A percentile compares a stretch with the other conserved stretches of the same genome.
These are phyloP conservation scores for Aporophyla lueneburgensis DNA, from an alignment of 2,888 invertebrate genomes.

Conservation along the genomic window DNA sequence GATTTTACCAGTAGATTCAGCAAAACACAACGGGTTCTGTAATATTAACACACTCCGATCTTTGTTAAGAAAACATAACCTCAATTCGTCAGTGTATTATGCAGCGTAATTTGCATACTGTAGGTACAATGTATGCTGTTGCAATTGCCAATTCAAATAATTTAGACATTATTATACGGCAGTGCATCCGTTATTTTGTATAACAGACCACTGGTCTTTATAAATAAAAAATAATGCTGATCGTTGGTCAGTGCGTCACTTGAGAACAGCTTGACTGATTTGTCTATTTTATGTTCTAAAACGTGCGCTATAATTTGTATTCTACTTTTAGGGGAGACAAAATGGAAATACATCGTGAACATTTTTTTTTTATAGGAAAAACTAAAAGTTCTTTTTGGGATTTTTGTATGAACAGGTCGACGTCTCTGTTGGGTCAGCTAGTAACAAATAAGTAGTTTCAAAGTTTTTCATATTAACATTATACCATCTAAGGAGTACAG, in stretches of 20 bases:
- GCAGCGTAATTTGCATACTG: slow-evolving; percentile 16
- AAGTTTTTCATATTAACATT: not conserved
- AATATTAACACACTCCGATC: not conserved
- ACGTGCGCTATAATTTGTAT: not conserved
- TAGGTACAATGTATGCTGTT: not conserved
- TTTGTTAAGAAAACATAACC: not conserved
- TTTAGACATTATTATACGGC: not conserved
- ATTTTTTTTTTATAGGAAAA: no score
- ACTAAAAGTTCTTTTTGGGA: no score
- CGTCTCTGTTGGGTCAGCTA: no score
- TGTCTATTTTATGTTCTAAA: not conserved
- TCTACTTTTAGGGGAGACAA: not conserved
- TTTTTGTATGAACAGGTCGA: no score
- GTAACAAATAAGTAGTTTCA: not conserved
- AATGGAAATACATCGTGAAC: not conserved
- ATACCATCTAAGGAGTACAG: not conserved
- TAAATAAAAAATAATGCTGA: not conserved
- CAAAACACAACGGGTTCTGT: not conserved
- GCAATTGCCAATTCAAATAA: not conserved
- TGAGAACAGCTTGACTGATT: not conserved
- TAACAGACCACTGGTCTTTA: not conserved
- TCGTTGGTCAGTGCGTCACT: not conserved
- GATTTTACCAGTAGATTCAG: not conserved
- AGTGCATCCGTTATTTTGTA: not conserved
- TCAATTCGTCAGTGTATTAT: not conserved